phyloP scores from a whole-genome alignment of 2,113 vertebrate species.

The Macquaria australasica region DNA sequence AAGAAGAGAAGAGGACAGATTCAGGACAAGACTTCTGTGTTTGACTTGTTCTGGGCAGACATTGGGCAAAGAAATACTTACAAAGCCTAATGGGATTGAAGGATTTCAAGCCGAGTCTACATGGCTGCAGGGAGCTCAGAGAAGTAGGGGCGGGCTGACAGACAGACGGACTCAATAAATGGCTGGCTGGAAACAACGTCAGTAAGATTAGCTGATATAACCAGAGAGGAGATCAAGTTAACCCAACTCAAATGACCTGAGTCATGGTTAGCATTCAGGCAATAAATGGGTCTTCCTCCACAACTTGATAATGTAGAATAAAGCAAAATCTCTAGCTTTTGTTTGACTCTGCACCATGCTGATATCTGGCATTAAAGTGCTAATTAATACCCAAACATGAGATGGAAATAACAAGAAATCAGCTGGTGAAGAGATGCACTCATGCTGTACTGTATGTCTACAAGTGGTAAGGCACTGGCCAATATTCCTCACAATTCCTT shows the following conservation, averaged over 20 bases:
- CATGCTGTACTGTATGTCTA: constrained; percentile 8
- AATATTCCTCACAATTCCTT: constrained; percentile 57
- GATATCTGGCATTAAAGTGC: neutral
- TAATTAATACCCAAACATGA: constrained; percentile 11
- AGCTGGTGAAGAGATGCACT: neutral
- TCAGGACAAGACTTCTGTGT: constrained; percentile 59
- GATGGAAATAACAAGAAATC: constrained; percentile 2
- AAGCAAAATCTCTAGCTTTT: constrained; percentile 12
- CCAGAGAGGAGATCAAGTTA: constrained; percentile 23
- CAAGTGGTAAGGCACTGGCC: constrained; percentile 24
- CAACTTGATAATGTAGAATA: neutral
- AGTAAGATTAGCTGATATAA: constrained; percentile 53
- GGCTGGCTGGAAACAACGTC: constrained; percentile 52
- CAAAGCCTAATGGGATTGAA: constrained; percentile 64
- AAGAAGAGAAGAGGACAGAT: constrained; percentile 62
- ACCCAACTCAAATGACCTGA: constrained; percentile 34
- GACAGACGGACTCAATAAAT: constrained; percentile 55
- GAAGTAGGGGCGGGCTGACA: constrained; percentile 49
- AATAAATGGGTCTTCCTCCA: neutral
- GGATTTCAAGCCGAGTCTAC: constrained; percentile 51
- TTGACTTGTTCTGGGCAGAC: constrained; percentile 62
- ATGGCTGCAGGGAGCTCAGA: constrained; percentile 47
- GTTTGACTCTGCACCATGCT: neutral
- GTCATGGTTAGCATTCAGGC: neutral
- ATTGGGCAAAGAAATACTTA: constrained; percentile 42